phyloP scores from a whole-genome alignment of 2,888 invertebrate genomes.

The Tetrapedia diversipes region DNA sequence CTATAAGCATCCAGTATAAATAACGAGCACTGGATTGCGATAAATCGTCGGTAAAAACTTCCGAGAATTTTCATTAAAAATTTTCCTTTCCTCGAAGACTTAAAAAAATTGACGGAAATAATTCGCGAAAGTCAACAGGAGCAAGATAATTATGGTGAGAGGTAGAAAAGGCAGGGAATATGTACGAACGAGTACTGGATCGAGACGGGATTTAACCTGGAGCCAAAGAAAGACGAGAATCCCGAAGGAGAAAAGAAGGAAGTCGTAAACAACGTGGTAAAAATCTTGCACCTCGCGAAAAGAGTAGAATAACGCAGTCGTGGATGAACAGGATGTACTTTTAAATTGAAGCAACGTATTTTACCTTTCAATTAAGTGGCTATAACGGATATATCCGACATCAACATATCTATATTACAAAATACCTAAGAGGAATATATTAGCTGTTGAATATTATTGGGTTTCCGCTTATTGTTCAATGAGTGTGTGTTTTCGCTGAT shows the following conservation, averaged over 20 bases:
- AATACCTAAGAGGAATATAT: too few relatives aligned
- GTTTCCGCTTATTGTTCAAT: too few relatives aligned
- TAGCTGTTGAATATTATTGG: too few relatives aligned
- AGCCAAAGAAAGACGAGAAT: background rate
- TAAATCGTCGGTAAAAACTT: too few relatives aligned
- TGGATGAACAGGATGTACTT: constrained; percentile 7
- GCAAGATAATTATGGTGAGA: constrained; percentile 27
- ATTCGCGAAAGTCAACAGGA: background rate
- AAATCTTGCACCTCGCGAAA: constrained; percentile 34
- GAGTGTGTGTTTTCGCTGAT: too few relatives aligned
- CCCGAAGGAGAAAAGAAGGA: constrained; percentile 27
- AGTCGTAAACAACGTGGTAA: constrained; percentile 55
- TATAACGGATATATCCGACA: too few relatives aligned
- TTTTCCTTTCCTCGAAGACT: too few relatives aligned
- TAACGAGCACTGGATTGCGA: too few relatives aligned
- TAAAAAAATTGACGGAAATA: background rate
- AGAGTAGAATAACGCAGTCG: constrained; percentile 13
- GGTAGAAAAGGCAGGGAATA: constrained; percentile 14
- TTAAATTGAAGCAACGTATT: constrained; percentile 29
- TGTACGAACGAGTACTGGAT: background rate
- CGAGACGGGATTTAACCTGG: background rate
- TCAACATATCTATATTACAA: too few relatives aligned
- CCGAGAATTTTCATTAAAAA: too few relatives aligned
- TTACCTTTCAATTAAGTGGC: too few relatives aligned
- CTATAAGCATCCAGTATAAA: too few relatives aligned